A percentile compares a stretch with the other conserved stretches of the same genome.
phyloP scores from a whole-genome alignment of 2,797 vertebrate species.

The Schizothorax lantsangensis region DNA sequence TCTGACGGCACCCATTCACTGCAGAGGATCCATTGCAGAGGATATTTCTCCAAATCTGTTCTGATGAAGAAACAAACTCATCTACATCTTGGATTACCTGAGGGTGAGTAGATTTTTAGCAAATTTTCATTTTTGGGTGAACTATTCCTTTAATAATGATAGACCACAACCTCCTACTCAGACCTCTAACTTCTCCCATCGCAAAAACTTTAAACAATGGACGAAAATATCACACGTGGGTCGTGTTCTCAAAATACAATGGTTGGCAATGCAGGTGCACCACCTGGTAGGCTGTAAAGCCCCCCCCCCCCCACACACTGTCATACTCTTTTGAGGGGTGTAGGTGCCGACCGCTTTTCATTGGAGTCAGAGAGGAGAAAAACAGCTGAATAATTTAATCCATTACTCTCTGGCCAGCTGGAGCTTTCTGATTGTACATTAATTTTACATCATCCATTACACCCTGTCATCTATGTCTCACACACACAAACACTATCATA shows the following conservation, averaged over 20 bases:
- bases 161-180: too few relatives aligned
- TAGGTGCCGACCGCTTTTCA: conserved; percentile 55
- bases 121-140: neutral
- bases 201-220: neutral
- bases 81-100: neutral
- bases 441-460: conserved; percentile 79
- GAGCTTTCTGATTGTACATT: conserved; percentile 78
- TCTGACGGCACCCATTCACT: neutral
- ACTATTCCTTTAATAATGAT: neutral
- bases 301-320: conserved; percentile 9
- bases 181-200: neutral
- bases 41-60: neutral
- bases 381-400: conserved; percentile 79
- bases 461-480: conserved; percentile 50
- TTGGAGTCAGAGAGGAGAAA: conserved; percentile 51
- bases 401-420: conserved; percentile 65
- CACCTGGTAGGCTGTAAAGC: conserved; percentile 67
- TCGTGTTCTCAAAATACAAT: conserved; percentile 40
- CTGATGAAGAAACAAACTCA: neutral
- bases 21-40: neutral
- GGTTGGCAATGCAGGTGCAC: conserved; percentile 60
- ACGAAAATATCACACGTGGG: conserved; percentile 8
- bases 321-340: conserved; percentile 42
- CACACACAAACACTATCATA: conserved; percentile 64
- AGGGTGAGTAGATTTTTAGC: neutral